A percentile compares a stretch with the other conserved stretches of the same genome.
phyloP scores from a whole-genome alignment of 2,888 invertebrate species.

The Netelia melanura region DNA sequence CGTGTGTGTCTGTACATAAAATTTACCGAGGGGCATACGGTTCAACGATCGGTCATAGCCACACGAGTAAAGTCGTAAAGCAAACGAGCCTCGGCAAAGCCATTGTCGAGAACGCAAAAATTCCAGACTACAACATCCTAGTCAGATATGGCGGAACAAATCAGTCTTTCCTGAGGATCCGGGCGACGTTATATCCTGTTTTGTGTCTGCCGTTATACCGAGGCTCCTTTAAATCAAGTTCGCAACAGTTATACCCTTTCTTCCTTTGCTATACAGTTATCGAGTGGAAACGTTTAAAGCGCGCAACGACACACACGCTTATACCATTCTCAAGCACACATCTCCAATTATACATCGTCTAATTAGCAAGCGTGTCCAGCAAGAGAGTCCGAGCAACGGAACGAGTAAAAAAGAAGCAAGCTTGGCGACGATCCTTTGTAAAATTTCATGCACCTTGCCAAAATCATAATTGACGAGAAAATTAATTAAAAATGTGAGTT shows the following conservation, averaged over 20 bases:
- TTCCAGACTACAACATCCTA: slow-evolving; percentile 18
- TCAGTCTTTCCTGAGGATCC: slow-evolving; percentile 71
- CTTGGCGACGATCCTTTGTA: neutral
- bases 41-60: slow-evolving; percentile 56
- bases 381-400: neutral
- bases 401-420: neutral
- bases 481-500: neutral
- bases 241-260: slow-evolving; percentile 72
- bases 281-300: slow-evolving; percentile 28
- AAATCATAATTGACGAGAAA: neutral
- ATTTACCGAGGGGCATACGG: slow-evolving; percentile 34
- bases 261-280: slow-evolving; percentile 81
- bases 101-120: slow-evolving; percentile 48
- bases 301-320: neutral
- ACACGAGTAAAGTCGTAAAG: slow-evolving; percentile 23
- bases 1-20: slow-evolving; percentile 8
- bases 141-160: slow-evolving; percentile 79
- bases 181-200: slow-evolving; percentile 54
- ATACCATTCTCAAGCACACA: neutral
- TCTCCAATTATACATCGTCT: neutral
- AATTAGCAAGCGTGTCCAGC: neutral
- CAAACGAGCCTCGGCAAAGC: slow-evolving; percentile 24
- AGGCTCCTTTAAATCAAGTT: slow-evolving; percentile 60
- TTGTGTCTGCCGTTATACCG: slow-evolving; percentile 70
- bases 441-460: neutral